phyloP scores from a whole-genome alignment of 2,888 invertebrate genomes.

The Cynaeus angustus region DNA sequence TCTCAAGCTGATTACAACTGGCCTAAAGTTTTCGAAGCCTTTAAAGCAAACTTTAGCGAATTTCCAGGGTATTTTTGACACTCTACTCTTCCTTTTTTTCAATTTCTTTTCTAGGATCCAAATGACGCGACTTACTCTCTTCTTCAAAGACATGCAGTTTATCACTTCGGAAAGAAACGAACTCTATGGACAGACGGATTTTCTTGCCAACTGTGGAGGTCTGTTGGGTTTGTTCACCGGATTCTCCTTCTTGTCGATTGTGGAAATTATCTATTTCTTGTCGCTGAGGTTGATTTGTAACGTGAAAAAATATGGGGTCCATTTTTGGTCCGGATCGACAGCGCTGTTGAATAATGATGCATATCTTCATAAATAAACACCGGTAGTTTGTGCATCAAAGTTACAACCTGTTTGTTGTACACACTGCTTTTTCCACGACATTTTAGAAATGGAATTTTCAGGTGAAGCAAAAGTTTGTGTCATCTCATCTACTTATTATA shows the following conservation, averaged over 20 bases:
- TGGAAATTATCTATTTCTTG: conserved; percentile 78
- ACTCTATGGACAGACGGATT: conserved; percentile 75
- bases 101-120: conserved; percentile 71
- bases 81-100: no score
- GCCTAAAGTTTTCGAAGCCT: conserved; percentile 75
- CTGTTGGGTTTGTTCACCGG: conserved; percentile 78
- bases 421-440: no score
- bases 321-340: conserved; percentile 5
- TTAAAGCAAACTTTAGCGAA: conserved; percentile 69
- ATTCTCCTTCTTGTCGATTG: conserved; percentile 77
- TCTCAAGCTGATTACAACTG: conserved; percentile 77
- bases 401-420: no score
- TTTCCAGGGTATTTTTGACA: conserved; percentile 64
- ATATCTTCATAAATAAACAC: neutral
- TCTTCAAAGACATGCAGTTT: conserved; percentile 81
- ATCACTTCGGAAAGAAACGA: conserved; percentile 75
- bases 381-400: no score
- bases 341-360: neutral
- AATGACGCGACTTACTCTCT: conserved; percentile 78
- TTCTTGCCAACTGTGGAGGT: conserved; percentile 76
- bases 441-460: no score
- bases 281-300: conserved; percentile 70
- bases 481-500: no score
- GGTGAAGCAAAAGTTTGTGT: no score
- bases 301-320: neutral